Percentiles rank a stretch among this genome's conserved stretches.
phyloP scores from a whole-genome alignment of 2,888 invertebrate genomes.

The Eupithecia dodoneata region DNA sequence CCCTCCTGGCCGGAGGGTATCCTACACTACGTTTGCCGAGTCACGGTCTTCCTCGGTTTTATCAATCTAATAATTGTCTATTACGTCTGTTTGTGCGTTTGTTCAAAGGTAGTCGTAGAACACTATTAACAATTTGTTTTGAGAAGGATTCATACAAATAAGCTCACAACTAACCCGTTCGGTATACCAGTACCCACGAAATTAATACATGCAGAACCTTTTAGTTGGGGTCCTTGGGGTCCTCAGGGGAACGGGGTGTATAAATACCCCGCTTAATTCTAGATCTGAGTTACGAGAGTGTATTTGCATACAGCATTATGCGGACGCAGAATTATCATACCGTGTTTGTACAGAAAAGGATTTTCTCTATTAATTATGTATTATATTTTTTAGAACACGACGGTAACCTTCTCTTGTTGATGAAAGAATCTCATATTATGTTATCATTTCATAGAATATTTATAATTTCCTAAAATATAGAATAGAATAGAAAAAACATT shows the following conservation, averaged over 20 bases:
- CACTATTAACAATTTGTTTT: background rate
- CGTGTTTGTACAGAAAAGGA: constrained; percentile 20
- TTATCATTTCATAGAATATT: background rate
- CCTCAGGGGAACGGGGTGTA: constrained; percentile 12
- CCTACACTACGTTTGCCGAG: no score
- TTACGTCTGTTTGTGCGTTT: background rate
- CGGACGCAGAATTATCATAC: constrained; percentile 25
- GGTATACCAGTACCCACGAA: constrained; percentile 6
- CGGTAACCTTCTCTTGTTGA: background rate
- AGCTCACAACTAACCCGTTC: constrained; percentile 11
- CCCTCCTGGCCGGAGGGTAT: no score
- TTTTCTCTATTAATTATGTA: constrained; percentile 18
- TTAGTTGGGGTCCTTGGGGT: constrained; percentile 22
- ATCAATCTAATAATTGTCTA: background rate
- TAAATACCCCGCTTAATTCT: constrained; percentile 13
- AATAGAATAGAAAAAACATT: no score
- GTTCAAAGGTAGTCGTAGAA: background rate
- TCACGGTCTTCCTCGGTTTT: no score
- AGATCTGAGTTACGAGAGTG: constrained; percentile 21
- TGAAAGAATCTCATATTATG: background rate
- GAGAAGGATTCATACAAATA: background rate
- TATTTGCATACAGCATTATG: constrained; percentile 31
- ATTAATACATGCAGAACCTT: constrained; percentile 32
- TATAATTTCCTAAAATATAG: background rate
- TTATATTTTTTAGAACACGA: background rate